Conservation (phyloP, 2,888 invertebrate species). For the Tanypteryx hageni region DNA sequence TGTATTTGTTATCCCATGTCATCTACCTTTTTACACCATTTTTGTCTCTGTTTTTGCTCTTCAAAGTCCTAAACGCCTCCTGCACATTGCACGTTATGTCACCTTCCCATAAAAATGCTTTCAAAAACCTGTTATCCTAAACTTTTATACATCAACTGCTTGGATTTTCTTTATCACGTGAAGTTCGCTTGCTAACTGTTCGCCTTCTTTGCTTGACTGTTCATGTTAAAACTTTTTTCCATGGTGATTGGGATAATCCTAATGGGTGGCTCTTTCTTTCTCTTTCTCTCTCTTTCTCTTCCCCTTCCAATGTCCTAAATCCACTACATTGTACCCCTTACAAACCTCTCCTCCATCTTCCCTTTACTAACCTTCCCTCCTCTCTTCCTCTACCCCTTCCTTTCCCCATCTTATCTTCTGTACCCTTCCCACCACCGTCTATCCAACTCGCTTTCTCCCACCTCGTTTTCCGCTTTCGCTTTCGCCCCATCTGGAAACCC, state of each 20-base stretch:
- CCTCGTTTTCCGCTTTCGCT: neutral
- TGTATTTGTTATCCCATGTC: neutral
- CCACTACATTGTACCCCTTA: neutral
- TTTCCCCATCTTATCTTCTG: neutral
- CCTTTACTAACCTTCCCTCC: neutral
- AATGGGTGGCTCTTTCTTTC: neutral
- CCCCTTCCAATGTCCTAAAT: neutral
- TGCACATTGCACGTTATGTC: neutral
- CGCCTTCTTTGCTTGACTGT: constrained; percentile 13
- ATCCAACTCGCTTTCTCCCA: neutral
- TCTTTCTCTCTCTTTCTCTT: constrained; percentile 10
- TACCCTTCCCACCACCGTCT: neutral
- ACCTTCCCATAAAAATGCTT: neutral
- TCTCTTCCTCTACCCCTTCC: neutral
- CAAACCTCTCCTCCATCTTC: neutral
- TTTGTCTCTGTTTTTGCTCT: neutral
- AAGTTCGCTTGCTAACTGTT: neutral
- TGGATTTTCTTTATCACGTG: neutral
- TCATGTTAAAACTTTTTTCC: neutral
- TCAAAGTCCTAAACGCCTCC: neutral
- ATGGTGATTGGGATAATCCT: neutral
- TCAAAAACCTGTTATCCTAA: too few relatives aligned
- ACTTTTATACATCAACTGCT: too few relatives aligned
- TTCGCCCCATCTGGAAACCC: neutral
- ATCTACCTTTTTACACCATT: neutral